Conservation (phyloP, 2,888 invertebrate species). For the Augiades crinisus region DNA sequence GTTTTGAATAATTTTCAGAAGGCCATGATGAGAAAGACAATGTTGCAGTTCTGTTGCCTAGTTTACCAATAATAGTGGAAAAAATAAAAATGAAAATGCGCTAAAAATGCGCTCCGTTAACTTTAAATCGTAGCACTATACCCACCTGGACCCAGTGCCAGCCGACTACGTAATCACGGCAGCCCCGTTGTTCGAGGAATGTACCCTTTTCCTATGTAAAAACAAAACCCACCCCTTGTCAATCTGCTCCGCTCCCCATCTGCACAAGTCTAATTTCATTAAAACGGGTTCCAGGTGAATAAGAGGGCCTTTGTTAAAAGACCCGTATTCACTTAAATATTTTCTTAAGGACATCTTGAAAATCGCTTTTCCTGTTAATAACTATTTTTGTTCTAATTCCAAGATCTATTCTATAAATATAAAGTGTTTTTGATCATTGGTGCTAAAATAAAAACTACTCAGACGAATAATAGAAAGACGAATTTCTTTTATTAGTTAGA, state of each 20-base stretch:
- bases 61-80: too few relatives aligned
- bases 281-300: constrained; percentile 22
- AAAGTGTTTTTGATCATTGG: too few relatives aligned
- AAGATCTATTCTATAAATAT: too few relatives aligned
- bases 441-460: too few relatives aligned
- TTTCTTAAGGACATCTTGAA: background rate
- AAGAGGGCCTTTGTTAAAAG: constrained; percentile 7
- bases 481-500: too few relatives aligned
- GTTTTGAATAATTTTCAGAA: too few relatives aligned
- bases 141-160: constrained; percentile 8
- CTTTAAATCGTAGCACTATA: too few relatives aligned
- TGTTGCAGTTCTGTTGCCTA: too few relatives aligned
- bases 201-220: constrained; percentile 30
- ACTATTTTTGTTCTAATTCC: too few relatives aligned
- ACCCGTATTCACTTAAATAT: background rate
- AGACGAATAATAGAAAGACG: too few relatives aligned
- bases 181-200: constrained; percentile 24
- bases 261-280: constrained; percentile 33
- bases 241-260: constrained; percentile 31
- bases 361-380: background rate
- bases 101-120: background rate
- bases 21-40: too few relatives aligned
- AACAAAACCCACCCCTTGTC: constrained; percentile 31
- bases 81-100: too few relatives aligned
- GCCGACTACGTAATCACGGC: constrained; percentile 15